A percentile compares a stretch with the other conserved stretches of the same genome.
Evolutionary conservation across 2,113 vertebrate species (phyloP).

Genomic region (Callopanchax toddi): DNA sequence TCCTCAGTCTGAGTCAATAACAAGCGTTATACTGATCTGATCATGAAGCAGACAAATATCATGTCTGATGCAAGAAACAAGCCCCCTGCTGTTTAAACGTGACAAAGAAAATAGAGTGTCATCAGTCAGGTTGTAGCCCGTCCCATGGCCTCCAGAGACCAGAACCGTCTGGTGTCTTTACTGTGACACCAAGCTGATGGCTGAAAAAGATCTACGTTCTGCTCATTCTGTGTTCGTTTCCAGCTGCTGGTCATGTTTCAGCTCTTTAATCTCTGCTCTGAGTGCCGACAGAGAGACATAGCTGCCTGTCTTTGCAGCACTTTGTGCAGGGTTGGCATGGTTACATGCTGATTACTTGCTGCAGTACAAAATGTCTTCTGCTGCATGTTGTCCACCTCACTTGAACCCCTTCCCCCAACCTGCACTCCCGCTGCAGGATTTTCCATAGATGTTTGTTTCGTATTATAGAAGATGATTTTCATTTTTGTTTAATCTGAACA

Average conservation of each 20-base stretch:
- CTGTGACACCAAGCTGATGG: background rate
- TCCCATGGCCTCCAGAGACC: constrained; percentile 1
- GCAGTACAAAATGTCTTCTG: constrained; percentile 43
- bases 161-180: background rate
- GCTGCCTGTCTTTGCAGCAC: constrained; percentile 18
- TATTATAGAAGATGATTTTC: background rate
- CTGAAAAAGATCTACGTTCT: background rate
- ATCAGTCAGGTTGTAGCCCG: background rate
- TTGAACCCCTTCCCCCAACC: constrained; percentile 18
- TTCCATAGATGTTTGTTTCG: constrained; percentile 28
- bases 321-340: constrained; percentile 30
- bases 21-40: background rate
- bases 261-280: background rate
- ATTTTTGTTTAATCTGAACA: background rate
- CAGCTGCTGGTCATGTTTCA: background rate
- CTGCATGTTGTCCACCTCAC: constrained; percentile 9
- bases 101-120: background rate
- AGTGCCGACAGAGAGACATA: background rate
- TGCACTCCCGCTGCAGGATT: constrained; percentile 51
- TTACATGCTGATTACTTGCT: constrained; percentile 25
- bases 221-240: background rate
- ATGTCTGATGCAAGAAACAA: background rate
- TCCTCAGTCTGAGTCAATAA: constrained; percentile 6
- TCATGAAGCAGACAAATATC: constrained; percentile 3
- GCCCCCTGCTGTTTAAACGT: background rate